phyloP scores from a whole-genome alignment of 2,113 vertebrate species.

The Taxidea taxus region DNA sequence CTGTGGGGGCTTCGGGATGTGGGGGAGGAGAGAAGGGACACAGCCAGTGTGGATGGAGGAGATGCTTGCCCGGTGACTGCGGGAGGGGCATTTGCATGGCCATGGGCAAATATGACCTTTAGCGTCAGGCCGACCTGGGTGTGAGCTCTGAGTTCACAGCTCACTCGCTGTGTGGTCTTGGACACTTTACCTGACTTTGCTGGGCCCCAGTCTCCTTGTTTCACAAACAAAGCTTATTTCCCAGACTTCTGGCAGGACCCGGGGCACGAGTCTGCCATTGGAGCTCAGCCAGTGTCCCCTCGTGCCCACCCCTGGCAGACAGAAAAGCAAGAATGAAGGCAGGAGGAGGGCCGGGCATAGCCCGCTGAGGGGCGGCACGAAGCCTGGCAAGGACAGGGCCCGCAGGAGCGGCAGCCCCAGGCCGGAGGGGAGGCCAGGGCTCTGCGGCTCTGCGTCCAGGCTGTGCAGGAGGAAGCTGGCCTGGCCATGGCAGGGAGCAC shows the following conservation, averaged over 20 bases:
- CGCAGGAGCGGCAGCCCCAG: background rate
- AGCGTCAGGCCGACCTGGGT: background rate
- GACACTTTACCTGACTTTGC: background rate
- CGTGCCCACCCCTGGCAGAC: background rate
- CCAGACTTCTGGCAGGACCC: background rate
- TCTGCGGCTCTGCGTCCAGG: no score
- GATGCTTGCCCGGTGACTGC: rapidly evolving
- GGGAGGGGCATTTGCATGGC: background rate
- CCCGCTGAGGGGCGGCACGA: rapidly evolving
- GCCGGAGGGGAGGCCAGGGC: background rate
- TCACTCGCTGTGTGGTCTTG: background rate
- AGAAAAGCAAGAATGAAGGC: background rate
- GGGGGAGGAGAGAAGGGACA: background rate
- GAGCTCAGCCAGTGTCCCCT: background rate
- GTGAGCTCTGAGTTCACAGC: background rate
- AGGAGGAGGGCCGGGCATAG: background rate
- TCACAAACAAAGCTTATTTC: background rate
- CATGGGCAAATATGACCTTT: background rate
- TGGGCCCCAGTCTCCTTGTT: background rate
- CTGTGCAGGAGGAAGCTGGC: background rate
- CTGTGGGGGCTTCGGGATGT: rapidly evolving
- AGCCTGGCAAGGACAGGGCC: background rate
- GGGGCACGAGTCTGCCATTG: no score
- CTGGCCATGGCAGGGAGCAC: no score
- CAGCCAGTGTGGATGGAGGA: background rate